Percentiles rank a stretch among this genome's conserved stretches.
Conservation (phyloP, 2,113 vertebrate genomes). For the Erythrocercus mccallii region DNA sequence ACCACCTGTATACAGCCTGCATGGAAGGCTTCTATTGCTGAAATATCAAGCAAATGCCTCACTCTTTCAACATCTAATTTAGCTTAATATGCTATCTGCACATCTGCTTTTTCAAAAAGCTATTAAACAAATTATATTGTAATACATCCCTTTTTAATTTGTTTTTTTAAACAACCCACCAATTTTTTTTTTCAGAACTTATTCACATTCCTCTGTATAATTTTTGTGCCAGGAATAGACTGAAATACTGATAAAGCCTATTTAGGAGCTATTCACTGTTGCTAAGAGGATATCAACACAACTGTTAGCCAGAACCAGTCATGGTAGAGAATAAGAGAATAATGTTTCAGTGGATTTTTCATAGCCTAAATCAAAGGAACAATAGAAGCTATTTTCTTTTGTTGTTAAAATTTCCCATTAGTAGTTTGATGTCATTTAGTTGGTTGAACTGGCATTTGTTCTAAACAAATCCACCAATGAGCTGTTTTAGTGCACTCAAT, state of each 20-base stretch:
- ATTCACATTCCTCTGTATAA: background rate
- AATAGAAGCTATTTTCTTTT: background rate
- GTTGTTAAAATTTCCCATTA: constrained; percentile 6
- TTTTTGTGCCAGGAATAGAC: background rate
- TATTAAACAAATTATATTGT: background rate
- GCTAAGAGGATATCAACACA: constrained; percentile 3
- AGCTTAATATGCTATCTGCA: background rate
- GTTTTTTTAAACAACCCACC: background rate
- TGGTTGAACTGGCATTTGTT: background rate
- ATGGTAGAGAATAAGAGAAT: background rate
- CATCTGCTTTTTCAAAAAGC: constrained; percentile 33
- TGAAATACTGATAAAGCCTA: background rate
- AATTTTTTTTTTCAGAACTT: background rate
- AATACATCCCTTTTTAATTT: background rate
- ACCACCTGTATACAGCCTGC: background rate
- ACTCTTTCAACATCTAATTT: background rate
- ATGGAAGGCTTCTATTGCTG: background rate
- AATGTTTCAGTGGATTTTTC: background rate
- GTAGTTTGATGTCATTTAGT: background rate
- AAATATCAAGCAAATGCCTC: background rate
- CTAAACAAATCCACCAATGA: background rate
- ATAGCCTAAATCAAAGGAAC: background rate
- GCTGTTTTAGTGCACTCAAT: background rate
- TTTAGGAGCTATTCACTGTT: background rate
- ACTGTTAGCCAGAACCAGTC: background rate